These are phyloP conservation scores for Manacus vitellinus DNA, from an alignment of 2,113 vertebrate species.

Conservation along the genomic window DNA sequence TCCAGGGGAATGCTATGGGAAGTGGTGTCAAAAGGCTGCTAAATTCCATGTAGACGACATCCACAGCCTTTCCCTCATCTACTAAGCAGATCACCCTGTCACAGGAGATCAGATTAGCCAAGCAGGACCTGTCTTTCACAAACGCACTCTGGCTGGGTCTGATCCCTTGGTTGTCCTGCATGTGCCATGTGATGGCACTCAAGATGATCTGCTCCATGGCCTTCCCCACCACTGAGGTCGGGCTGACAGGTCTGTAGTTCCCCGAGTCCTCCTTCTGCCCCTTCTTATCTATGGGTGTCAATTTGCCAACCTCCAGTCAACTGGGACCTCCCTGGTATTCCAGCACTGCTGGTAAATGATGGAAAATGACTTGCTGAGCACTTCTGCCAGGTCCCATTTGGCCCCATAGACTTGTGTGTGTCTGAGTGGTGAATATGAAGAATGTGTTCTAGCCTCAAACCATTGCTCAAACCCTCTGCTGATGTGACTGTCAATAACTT, in stretches of 20 bases:
- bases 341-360: neutral
- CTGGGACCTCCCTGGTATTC: neutral
- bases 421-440: neutral
- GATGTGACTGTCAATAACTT: neutral
- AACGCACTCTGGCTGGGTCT: neutral
- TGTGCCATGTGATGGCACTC: neutral
- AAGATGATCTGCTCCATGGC: neutral
- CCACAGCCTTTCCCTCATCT: neutral
- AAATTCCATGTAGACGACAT: neutral
- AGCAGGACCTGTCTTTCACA: neutral
- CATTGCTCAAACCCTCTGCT: neutral
- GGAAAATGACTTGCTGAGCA: neutral
- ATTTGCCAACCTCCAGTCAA: neutral
- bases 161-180: too few species aligned
- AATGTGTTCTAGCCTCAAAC: neutral
- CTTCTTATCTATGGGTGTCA: neutral
- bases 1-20: neutral
- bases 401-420: neutral
- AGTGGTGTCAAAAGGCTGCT: neutral
- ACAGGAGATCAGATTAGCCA: neutral
- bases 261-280: neutral
- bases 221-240: neutral
- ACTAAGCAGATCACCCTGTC: neutral
- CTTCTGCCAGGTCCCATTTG: neutral
- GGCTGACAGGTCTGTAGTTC: neutral